Conservation (phyloP, 2,888 invertebrate species). For the Andrena camellia region DNA sequence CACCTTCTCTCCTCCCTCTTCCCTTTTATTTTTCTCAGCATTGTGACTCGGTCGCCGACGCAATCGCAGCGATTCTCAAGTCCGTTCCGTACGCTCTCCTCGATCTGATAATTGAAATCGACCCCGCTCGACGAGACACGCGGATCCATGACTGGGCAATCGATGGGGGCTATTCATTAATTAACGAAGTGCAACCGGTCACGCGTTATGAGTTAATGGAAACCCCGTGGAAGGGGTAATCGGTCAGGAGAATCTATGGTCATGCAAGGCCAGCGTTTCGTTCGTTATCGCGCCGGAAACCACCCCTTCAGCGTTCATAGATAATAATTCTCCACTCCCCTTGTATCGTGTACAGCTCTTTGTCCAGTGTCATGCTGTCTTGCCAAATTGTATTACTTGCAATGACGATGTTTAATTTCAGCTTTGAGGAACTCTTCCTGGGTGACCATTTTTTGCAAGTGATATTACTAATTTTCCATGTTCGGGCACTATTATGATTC, state of each 20-base stretch:
- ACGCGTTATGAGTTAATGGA: neutral
- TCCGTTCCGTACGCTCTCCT: slow-evolving; percentile 11
- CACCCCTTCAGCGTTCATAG: slow-evolving; percentile 50
- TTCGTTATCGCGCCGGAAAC: slow-evolving; percentile 40
- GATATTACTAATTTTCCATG: too few relatives aligned
- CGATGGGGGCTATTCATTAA: slow-evolving; percentile 36
- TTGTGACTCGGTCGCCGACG: slow-evolving; percentile 62
- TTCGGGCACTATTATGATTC: too few relatives aligned
- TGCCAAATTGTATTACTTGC: too few relatives aligned
- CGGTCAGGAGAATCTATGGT: slow-evolving; percentile 41
- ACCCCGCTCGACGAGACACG: neutral
- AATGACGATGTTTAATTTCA: too few relatives aligned
- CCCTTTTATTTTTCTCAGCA: slow-evolving; percentile 63
- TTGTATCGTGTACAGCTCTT: neutral
- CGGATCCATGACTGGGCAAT: slow-evolving; percentile 3
- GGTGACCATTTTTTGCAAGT: too few relatives aligned
- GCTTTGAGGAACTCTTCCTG: too few relatives aligned
- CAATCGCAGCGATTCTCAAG: slow-evolving; percentile 66
- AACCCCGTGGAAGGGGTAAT: slow-evolving; percentile 10
- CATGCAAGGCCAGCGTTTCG: slow-evolving; percentile 37
- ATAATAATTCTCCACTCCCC: slow-evolving; percentile 14
- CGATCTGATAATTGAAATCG: neutral
- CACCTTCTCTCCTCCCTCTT: slow-evolving; percentile 51
- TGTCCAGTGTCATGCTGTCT: too few relatives aligned
- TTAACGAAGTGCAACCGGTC: slow-evolving; percentile 22